Conservation (phyloP, 1,140 invertebrate species). For the Wiebesia pumilae region DNA sequence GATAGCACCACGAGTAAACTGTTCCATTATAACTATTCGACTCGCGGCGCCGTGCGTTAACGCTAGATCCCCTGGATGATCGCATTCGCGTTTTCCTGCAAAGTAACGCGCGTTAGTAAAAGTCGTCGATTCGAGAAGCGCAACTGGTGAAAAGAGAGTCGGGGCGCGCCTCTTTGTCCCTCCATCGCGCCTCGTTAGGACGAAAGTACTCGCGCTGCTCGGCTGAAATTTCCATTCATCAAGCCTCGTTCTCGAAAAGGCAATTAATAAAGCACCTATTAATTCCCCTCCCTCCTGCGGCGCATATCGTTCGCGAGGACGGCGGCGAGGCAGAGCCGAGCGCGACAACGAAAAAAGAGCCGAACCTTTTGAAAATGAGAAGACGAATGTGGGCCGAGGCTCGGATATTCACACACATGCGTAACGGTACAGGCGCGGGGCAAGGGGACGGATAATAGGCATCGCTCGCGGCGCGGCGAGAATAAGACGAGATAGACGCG, state of each 20-base stretch:
- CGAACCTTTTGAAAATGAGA: background rate
- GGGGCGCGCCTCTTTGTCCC: no score
- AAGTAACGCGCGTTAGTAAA: no score
- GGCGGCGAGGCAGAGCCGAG: background rate
- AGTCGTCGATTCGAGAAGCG: background rate
- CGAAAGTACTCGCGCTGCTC: background rate
- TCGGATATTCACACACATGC: background rate
- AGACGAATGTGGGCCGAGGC: conserved; percentile 9
- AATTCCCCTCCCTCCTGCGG: background rate
- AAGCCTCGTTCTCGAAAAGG: background rate
- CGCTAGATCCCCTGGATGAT: no score
- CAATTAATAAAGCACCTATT: background rate
- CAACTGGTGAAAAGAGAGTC: background rate
- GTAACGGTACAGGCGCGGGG: conserved; percentile 16
- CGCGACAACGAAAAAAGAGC: background rate
- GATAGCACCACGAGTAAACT: no score
- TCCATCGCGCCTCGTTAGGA: no score
- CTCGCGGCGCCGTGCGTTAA: no score
- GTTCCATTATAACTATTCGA: no score
- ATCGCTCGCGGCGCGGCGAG: conserved; percentile 47
- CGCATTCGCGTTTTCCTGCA: no score
- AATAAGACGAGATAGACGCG: conserved; percentile 11
- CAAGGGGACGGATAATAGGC: conserved; percentile 40
- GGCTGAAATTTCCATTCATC: background rate
- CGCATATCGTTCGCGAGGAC: background rate